Evolutionary conservation across 2,113 vertebrate species (phyloP), one percentile per base, ranked within the genome.

Genomic region (Hippocampus guttulatus): DNA sequence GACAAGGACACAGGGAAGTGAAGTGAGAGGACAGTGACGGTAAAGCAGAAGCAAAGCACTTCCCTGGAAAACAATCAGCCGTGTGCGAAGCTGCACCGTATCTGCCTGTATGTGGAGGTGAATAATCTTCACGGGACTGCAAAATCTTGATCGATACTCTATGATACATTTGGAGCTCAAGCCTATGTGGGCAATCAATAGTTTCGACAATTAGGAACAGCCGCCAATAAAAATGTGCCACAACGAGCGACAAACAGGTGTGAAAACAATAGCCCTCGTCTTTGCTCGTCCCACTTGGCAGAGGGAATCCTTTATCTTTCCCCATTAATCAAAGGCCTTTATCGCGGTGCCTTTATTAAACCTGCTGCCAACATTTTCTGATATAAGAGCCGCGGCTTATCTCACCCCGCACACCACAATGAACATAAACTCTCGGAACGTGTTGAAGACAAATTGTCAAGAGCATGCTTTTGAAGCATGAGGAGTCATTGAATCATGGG

Each of bases 41-140:
- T 57, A 81, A 73, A 77, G 52, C 73, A 71, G 76, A 68, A 78
- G 75, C 71, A 81, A 81, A 82, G 75, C 47, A 73, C 75, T 75
- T 54, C 54, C 64, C 57, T 78, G 74, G 67, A 77, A 74, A 87
- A 77, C 69, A 71, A 77, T 82, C 72, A 75, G 71, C 47, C 6
- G 38, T 49, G 33, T 41, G 1, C 3, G 4, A 15, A 8, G 49
- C 21, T 49, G 4, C 47, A 5, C 3, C 21, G 3, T 51, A 51
- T 21, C 27, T 23, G 27, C 18, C 30, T 55, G 20, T 33, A 80
- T 55, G 33, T 62, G 49, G 54, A 45, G 64, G 43, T 73, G 73
- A 73, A 69, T 75, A 76, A 82, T 55, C 23, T 25, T 0, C 75
- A 45, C 27, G 64, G 43, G 38, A 41, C 40, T 67, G 57, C 10